Evolutionary conservation across 1,140 invertebrate species (phyloP), one percentile per base, ranked within the genome.

Genomic region (Bombus huntii): DNA sequence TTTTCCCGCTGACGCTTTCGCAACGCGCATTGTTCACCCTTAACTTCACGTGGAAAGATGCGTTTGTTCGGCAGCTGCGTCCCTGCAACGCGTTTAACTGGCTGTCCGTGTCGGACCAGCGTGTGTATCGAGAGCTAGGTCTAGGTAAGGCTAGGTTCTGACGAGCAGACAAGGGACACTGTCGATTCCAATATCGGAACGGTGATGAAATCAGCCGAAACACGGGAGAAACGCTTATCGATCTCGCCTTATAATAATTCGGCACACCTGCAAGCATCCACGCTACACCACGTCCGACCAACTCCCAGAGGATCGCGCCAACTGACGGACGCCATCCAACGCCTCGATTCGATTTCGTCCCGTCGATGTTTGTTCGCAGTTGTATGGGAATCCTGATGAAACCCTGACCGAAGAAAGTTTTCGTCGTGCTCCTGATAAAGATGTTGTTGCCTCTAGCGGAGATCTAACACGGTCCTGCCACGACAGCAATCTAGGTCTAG

Each of bases 221-320:
- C 31, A n/a, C 15, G 65, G 15, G 37, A 31, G 65, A 37, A 53
- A 42, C 42, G 77, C 57, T 57, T 71, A 81, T 71, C 79, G 66
- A 81, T 81, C 47, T 31, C n/a, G 31, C 34, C 79, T 81, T 71
- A 31, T 81, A 71, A 81, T 71, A 81, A 81, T 81, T 81, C 47
- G 68, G 66, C 1, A 70, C 66, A 71, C 34, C 68, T 81, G 79
- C 34, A 28, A 70, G 66, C 28, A 28, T 53, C 47, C 47, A 8
- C 47, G 47, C 18, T 22, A 8, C 47, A 5, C 34, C 34, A 71
- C 28, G 18, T 70, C 53, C 44, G 13, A 6, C 57, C 44, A 1
- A n/a, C 25, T 71, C 78, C 66, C 47, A 0, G 25, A 18, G 68
- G 66, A 71, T 81, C 28, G 25, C 10, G 12, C 0, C 31, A 12